Evolutionary conservation across 1,140 invertebrate species (phyloP).

Genomic region (Zaprionus davidi): DNA sequence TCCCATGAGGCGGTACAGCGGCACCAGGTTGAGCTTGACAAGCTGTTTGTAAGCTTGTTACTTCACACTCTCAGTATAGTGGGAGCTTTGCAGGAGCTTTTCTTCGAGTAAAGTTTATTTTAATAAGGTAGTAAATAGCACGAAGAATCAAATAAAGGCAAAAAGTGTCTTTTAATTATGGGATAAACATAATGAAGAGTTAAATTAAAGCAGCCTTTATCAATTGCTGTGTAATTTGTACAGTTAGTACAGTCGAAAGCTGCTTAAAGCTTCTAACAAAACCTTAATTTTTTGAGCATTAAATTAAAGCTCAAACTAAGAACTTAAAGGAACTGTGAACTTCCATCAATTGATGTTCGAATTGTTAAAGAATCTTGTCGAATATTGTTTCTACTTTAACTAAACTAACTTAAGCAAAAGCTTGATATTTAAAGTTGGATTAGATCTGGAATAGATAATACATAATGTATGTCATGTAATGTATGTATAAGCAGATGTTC

Average conservation of each 20-base stretch:
- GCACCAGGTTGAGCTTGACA: background rate
- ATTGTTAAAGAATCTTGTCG: too few species aligned
- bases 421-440: too few species aligned
- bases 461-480: too few species aligned
- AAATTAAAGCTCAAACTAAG: too few species aligned
- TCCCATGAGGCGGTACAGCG: background rate
- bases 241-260: too few species aligned
- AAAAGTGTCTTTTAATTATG: background rate
- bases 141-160: background rate
- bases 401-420: background rate
- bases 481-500: background rate
- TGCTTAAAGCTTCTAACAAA: too few species aligned
- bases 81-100: slow-evolving; percentile 2
- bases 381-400: too few species aligned
- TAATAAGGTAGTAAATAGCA: background rate
- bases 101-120: background rate
- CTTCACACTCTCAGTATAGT: background rate
- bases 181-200: background rate
- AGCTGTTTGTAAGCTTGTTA: slow-evolving; percentile 2
- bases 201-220: background rate
- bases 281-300: too few species aligned
- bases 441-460: too few species aligned
- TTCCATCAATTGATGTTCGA: too few species aligned
- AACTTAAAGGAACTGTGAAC: too few species aligned
- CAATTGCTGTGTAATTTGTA: background rate